Percentiles rank a stretch among this genome's conserved stretches.
Evolutionary conservation across 2,888 invertebrate species (phyloP).

Genomic region (Drosophila nigricruria): DNA sequence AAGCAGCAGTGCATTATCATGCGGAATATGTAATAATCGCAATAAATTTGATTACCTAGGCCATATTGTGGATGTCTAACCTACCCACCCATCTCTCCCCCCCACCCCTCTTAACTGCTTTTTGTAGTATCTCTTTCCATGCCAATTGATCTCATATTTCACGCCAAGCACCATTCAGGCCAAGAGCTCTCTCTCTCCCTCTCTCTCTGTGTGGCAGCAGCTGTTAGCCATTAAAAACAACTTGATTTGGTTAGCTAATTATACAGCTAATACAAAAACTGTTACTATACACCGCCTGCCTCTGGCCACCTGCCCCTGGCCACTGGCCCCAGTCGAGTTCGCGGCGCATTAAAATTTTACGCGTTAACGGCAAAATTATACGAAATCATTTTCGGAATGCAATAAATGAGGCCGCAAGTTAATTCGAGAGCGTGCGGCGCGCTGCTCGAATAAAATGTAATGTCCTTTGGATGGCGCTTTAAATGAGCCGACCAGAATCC

Average conservation of each 20-base stretch:
- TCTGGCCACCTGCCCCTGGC: not conserved
- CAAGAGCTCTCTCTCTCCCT: not conserved
- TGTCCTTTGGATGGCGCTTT: conserved; percentile 46
- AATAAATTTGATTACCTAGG: conserved; percentile 61
- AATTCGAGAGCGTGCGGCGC: conserved; percentile 45
- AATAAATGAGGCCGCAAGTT: conserved; percentile 65
- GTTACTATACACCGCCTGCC: not conserved
- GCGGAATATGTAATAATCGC: conserved; percentile 56
- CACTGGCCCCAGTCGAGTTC: not conserved
- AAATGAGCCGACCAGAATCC: conserved; percentile 36
- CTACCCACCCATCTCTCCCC: not conserved
- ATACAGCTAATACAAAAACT: conserved; percentile 32
- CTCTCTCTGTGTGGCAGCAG: not conserved
- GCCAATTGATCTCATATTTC: not conserved
- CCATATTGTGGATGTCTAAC: conserved; percentile 31
- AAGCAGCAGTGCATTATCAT: conserved; percentile 49
- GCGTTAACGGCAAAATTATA: conserved; percentile 61
- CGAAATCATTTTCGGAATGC: conserved; percentile 62
- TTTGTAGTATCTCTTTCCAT: not conserved
- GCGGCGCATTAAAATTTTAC: conserved; percentile 49
- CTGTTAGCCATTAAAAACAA: conserved; percentile 16
- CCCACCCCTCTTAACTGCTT: not conserved
- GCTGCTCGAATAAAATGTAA: conserved; percentile 49
- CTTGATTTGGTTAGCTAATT: conserved; percentile 36
- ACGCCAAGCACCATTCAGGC: not conserved